Evolutionary conservation across 2,888 invertebrate genomes (phyloP), one percentile per base, ranked within the genome.

Genomic region (Nasonia oneida): DNA sequence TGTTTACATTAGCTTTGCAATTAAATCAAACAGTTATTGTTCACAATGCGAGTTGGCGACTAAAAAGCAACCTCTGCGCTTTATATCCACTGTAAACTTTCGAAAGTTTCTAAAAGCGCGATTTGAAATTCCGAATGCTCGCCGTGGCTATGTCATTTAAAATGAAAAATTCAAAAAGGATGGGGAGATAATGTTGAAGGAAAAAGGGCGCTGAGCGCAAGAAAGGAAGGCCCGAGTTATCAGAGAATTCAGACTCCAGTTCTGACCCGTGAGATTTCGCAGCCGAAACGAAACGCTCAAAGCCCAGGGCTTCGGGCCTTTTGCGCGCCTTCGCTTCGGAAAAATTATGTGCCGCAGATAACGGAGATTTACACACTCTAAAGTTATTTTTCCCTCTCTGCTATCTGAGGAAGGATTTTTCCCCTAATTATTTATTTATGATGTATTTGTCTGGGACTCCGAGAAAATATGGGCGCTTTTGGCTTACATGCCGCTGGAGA

Each of bases 331-430:
- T 23, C 23, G 39, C 39, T 29, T 64, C 39, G 37, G 33, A 70
- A 79, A 79, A 79, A 79, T 79, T 79, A 70, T 67, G 18, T 50
- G 33, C 47, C 33, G 18, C 23, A 53, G 70, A 79, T 79, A 79
- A 50, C 50, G 37, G n/a, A 70, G 79, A 70, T 70, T 70, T 70
- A 70, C 33, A n/a, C 50, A 33, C 23, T 64, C 77, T 4, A 15
- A 67, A 33, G 42, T 42, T 64, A 33, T 76, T 57, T 57, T 37
- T 57, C 23, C 57, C 18, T 61, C 53, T 18, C 37, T 12, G 12
- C 15, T 10, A 29, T 33, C 29, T 33, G 18, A 23, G 53, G 18
- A n/a, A 57, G n/a, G 53, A 76, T 29, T 76, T 33, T 14, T 1
- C 12, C 57, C 57, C n/a, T 57, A 37, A 53, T 76, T 76, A 76